These are phyloP conservation scores for Aleiodes sp. DNA, from an alignment of 1,140 invertebrate species.

Conservation along the genomic window DNA sequence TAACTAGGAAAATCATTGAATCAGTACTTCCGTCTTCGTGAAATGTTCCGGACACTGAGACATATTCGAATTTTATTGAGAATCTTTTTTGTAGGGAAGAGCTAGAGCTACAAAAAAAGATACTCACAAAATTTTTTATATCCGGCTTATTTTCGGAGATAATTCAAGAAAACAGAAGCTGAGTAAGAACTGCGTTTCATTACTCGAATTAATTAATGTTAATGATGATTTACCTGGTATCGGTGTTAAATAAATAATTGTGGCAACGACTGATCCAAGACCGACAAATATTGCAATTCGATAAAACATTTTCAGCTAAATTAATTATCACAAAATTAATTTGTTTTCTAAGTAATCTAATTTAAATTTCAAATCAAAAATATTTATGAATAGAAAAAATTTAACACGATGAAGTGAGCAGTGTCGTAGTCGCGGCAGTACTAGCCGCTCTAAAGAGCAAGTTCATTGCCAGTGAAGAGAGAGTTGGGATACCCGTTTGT, in stretches of 20 bases:
- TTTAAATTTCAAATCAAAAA: neutral
- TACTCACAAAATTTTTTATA: no score
- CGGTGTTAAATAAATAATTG: slow-evolving; percentile 75
- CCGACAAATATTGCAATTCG: slow-evolving; percentile 63
- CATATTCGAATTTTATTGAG: no score
- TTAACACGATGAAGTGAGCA: slow-evolving; percentile 41
- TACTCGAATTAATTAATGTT: slow-evolving; percentile 34
- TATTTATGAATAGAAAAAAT: neutral
- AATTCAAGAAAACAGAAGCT: no score
- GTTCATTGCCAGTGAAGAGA: slow-evolving; percentile 64
- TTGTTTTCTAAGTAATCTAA: neutral
- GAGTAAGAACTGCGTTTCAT: no score
- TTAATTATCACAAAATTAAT: neutral
- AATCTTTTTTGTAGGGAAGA: no score
- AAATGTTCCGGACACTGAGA: no score
- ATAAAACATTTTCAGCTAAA: slow-evolving; percentile 52
- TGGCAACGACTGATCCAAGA: slow-evolving; percentile 69
- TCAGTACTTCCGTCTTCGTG: no score
- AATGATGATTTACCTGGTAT: slow-evolving; percentile 69
- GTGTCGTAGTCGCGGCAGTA: slow-evolving; percentile 58
- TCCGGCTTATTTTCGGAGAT: no score
- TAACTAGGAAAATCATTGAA: no score
- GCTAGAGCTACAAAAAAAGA: no score
- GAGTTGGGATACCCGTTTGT: slow-evolving; percentile 44
- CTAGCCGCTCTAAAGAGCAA: slow-evolving; percentile 54